Conservation (phyloP, 37 sponge, comb jelly and placozoan species). For the Tethya wilhelma region DNA sequence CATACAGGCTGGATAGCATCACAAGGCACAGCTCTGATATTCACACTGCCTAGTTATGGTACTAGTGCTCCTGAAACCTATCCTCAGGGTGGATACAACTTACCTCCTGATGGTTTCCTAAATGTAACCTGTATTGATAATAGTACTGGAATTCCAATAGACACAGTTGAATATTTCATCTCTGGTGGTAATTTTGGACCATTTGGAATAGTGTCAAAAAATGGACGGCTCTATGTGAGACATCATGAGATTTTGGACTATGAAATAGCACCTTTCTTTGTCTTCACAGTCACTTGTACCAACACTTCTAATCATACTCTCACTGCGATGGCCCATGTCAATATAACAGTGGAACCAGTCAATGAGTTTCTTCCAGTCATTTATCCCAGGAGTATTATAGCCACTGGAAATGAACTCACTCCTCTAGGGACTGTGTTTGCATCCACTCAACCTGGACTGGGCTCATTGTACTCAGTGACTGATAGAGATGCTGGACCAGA, state of each 20-base stretch:
- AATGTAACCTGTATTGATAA: no score
- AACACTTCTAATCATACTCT: not conserved
- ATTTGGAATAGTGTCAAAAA: no score
- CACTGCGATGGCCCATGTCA: slow-evolving; percentile 6
- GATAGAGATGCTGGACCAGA: slow-evolving; percentile 29
- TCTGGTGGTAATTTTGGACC: no score
- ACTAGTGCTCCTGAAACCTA: no score
- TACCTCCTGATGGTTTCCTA: no score
- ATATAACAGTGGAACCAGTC: slow-evolving; percentile 23
- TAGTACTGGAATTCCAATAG: no score
- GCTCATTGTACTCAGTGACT: not conserved
- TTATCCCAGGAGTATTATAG: not conserved
- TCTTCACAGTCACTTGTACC: slow-evolving; percentile 23
- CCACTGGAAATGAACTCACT: not conserved
- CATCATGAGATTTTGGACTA: slow-evolving; percentile 58
- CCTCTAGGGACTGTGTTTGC: slow-evolving; percentile 1
- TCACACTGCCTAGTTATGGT: no score
- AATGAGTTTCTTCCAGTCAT: slow-evolving; percentile 39
- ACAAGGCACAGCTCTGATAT: no score
- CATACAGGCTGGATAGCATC: no score
- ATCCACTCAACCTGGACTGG: not conserved
- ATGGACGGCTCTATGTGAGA: no score
- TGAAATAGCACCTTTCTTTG: slow-evolving; percentile 26
- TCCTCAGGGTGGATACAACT: no score
- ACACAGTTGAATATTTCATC: no score